Percentiles rank a stretch among this genome's conserved stretches.
phyloP scores from a whole-genome alignment of 2,888 invertebrate genomes.

The Eueremaeus valkanovi region DNA sequence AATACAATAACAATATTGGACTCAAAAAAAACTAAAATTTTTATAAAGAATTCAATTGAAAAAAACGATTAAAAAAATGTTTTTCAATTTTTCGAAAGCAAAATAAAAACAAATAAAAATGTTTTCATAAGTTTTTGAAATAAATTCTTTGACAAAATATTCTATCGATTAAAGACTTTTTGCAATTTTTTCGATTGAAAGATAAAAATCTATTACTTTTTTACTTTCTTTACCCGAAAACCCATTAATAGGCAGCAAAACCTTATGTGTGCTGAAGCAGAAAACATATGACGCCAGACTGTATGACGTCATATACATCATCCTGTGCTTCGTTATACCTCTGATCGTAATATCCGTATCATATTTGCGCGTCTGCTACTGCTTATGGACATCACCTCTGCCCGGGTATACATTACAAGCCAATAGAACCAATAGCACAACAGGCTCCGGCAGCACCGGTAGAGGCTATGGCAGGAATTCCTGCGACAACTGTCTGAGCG shows the following conservation, averaged over 20 bases:
- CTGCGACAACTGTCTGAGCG: background rate
- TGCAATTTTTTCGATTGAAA: background rate
- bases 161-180: too few species aligned
- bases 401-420: background rate
- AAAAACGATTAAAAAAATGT: too few species aligned
- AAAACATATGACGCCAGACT: constrained; percentile 69
- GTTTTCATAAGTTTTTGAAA: too few species aligned
- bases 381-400: background rate
- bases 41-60: too few species aligned
- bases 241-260: background rate
- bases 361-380: constrained; percentile 55
- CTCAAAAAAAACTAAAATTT: too few species aligned
- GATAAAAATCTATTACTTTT: background rate
- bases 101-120: too few species aligned
- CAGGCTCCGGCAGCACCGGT: background rate
- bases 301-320: constrained; percentile 75
- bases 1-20: too few species aligned
- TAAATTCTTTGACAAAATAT: too few species aligned
- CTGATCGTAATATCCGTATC: constrained; percentile 69
- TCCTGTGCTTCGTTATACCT: constrained; percentile 75
- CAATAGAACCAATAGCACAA: background rate
- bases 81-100: too few species aligned
- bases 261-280: background rate
- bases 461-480: background rate
- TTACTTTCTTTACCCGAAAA: background rate